These are phyloP conservation scores for Cygnus buccinator DNA, from an alignment of 2,113 vertebrate genomes.

Conservation along the genomic window DNA sequence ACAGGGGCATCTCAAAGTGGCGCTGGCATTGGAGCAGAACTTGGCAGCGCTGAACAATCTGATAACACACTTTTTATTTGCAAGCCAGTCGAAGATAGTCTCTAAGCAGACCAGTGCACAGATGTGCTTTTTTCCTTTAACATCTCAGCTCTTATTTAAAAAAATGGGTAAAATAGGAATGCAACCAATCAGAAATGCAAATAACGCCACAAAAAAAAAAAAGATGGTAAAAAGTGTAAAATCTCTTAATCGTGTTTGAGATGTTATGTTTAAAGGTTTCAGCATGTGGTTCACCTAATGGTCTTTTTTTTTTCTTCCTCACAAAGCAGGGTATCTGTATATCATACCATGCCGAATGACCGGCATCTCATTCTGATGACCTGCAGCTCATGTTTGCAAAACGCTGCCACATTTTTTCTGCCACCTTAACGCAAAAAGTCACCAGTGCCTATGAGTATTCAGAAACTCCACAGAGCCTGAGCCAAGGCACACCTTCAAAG, in stretches of 20 bases:
- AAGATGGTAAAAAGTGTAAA: not conserved
- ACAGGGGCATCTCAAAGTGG: not conserved
- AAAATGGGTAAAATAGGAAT: not conserved
- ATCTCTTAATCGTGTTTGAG: not conserved
- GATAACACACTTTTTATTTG: constrained; percentile 15
- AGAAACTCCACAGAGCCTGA: not conserved
- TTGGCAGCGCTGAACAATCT: constrained; percentile 8
- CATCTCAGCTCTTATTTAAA: not conserved
- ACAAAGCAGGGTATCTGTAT: not conserved
- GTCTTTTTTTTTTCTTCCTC: too few relatives aligned
- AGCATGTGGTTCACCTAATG: not conserved
- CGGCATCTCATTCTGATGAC: not conserved
- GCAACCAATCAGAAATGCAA: not conserved
- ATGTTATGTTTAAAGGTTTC: not conserved
- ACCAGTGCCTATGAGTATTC: fast-evolving
- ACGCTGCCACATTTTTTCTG: not conserved
- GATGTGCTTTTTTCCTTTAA: not conserved
- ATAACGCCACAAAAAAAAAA: not conserved
- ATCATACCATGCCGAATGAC: not conserved
- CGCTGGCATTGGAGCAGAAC: not conserved
- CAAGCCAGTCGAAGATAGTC: not conserved
- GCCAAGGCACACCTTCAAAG: not conserved
- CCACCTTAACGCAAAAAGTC: not conserved
- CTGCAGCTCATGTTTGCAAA: not conserved
- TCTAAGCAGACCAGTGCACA: not conserved